Percentiles rank a stretch among this genome's conserved stretches.
These are phyloP conservation scores for Hylomyscus alleni DNA, from an alignment of 2,797 vertebrate species.

Conservation along the genomic window DNA sequence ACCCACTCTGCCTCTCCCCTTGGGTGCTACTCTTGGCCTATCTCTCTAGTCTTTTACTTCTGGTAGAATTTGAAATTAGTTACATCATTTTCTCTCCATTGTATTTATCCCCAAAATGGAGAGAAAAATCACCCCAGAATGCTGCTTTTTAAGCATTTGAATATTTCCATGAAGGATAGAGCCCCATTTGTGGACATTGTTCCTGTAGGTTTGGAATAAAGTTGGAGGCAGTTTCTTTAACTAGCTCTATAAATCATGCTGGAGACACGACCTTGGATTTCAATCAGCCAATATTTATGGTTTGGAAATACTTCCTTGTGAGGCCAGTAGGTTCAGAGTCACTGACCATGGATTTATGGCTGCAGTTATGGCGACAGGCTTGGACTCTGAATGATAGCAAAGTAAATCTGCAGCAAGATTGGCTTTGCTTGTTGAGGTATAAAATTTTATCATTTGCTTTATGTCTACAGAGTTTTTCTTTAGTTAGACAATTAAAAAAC, in stretches of 20 bases:
- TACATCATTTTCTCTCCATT: constrained; percentile 18
- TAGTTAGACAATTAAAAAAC: constrained; percentile 79
- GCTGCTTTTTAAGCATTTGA: constrained; percentile 50
- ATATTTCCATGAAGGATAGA: constrained; percentile 21
- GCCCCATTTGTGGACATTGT: constrained; percentile 71
- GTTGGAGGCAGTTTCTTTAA: constrained; percentile 70
- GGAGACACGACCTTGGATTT: constrained; percentile 78
- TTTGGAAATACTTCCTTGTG: constrained; percentile 79
- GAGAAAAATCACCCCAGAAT: constrained; percentile 44
- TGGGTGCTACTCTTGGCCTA: background rate
- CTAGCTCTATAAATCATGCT: constrained; percentile 80
- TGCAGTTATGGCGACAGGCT: constrained; percentile 83
- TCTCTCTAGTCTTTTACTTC: constrained; percentile 49
- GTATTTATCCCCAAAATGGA: background rate
- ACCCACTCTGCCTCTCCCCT: background rate
- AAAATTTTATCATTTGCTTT: constrained; percentile 44
- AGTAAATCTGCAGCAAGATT: constrained; percentile 70
- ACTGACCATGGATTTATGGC: constrained; percentile 80
- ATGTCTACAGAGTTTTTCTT: constrained; percentile 62
- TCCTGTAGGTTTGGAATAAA: constrained; percentile 79
- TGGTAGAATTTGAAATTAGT: constrained; percentile 70
- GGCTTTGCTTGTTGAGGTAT: constrained; percentile 75
- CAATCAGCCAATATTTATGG: constrained; percentile 82
- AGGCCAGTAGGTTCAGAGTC: constrained; percentile 79
- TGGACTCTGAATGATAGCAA: constrained; percentile 71